phyloP scores from a whole-genome alignment of 2,797 vertebrate species.

The Gymnocypris eckloni region DNA sequence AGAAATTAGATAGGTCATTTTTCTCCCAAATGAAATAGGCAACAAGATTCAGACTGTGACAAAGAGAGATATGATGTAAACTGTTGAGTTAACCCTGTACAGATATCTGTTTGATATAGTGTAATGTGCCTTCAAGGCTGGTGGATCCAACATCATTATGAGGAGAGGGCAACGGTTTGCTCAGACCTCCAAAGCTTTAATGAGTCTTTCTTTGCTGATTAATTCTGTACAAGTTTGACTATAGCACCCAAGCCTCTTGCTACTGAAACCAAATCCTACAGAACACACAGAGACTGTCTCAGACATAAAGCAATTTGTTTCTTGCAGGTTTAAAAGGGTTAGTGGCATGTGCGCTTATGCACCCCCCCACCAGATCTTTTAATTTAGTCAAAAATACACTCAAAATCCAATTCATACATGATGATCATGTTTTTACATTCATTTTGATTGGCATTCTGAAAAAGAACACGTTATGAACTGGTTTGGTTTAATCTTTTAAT shows the following conservation, averaged over 20 bases:
- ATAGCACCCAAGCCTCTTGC: constrained; percentile 26
- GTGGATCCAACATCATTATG: constrained; percentile 78
- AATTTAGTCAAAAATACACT: background rate
- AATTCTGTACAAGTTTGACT: constrained; percentile 58
- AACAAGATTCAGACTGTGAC: constrained; percentile 29
- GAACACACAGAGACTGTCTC: constrained; percentile 5
- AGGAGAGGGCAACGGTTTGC: constrained; percentile 73
- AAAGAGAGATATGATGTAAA: constrained; percentile 59
- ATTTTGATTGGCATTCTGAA: background rate
- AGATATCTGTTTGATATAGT: constrained; percentile 68
- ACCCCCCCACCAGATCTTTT: background rate
- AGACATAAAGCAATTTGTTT: background rate
- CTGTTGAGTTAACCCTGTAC: constrained; percentile 69
- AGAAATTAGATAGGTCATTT: constrained; percentile 3
- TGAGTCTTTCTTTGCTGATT: constrained; percentile 77
- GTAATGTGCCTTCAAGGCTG: constrained; percentile 57
- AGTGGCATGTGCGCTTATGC: too few relatives aligned
- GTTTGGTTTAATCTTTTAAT: background rate
- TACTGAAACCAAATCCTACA: constrained; percentile 38
- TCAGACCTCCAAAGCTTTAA: constrained; percentile 69
- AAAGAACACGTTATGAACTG: background rate
- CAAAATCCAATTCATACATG: background rate
- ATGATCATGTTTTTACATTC: background rate
- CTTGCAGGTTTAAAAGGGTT: background rate
- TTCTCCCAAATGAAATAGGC: constrained; percentile 6